Conservation (phyloP, 2,888 invertebrate genomes). For the Ophonus ardosiacus region DNA sequence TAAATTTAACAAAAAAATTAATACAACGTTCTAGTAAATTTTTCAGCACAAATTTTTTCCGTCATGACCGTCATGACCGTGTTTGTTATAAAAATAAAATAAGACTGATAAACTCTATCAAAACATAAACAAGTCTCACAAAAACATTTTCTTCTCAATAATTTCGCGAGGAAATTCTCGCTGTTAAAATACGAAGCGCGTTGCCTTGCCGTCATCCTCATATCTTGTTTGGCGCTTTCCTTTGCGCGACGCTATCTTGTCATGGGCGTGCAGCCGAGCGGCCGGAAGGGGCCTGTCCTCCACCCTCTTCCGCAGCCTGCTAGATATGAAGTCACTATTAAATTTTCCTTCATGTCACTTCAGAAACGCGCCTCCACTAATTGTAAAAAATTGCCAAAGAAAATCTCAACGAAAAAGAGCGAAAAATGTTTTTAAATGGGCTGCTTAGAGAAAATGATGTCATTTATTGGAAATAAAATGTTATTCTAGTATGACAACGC, state of each 20-base stretch:
- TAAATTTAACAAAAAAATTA: no score
- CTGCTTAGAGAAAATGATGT: no score
- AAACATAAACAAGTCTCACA: not conserved
- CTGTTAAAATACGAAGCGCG: not conserved
- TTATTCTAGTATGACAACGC: no score
- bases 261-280: slow-evolving; percentile 2
- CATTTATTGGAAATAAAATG: no score
- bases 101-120: not conserved
- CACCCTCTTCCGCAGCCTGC: slow-evolving; percentile 9
- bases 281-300: slow-evolving; percentile 3
- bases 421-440: not conserved
- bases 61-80: no score
- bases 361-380: slow-evolving; percentile 14
- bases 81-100: not conserved
- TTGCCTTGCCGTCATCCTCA: not conserved
- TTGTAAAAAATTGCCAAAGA: slow-evolving; percentile 41
- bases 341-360: slow-evolving; percentile 48
- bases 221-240: slow-evolving; percentile 1
- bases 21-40: no score
- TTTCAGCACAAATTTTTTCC: no score
- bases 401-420: not conserved
- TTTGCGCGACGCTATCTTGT: slow-evolving; percentile 22
- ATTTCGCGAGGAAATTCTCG: not conserved
- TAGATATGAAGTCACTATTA: slow-evolving; percentile 53
- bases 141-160: not conserved